Base-by-base conservation (phyloP, 2,797 vertebrate genomes). In the Enteromius viviparus region DNA sequence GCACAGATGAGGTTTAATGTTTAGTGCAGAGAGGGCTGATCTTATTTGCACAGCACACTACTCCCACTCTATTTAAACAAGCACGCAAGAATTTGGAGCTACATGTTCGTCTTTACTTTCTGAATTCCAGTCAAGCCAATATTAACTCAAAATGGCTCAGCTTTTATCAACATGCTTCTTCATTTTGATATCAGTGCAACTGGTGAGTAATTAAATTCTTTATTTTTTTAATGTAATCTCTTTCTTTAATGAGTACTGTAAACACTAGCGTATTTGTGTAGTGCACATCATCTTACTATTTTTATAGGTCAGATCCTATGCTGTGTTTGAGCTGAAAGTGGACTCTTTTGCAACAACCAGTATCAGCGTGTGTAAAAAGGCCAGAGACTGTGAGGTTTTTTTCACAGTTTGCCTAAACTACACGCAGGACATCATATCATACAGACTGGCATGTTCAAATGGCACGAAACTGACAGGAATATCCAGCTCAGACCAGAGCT, bases 371-470 rank as follows among this genome's bases (percentile, higher is more conserved):
- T 94, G 95, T 17, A 83, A 81, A 32, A 81, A 77, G 4, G 76
- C 83, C 12, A 85, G 37, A 2, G 90, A 94, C 58, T 97, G 96
- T 66, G 94, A 89, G 64, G 89, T 97, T 17, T 95, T 96, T 89
- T 97, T 97, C 90, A 94, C 94, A 19, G 93, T 96, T 65, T 97
- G 97, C 23, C 92, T 97, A 60, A 95, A 95, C 26, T 95, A 96
- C 5, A 92, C 93, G 0, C 91, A 95, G 88, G 92, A 94, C 0
- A 90, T 94, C 11, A 94, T 95, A 80, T 90, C 87, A 17, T 91
- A 94, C 0, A 94, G 96, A 69, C 92, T 94, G 0, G 94, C 92
- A 29, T 97, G 96, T 90, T 94, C 95, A 0, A 95, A 95, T 83
- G 96, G 96, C 2, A 89, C 90, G 0, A 95, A 92, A 32, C 87